These are phyloP conservation scores for Sphaeramia orbicularis DNA, from an alignment of 2,797 vertebrate genomes.

Conservation along the genomic window DNA sequence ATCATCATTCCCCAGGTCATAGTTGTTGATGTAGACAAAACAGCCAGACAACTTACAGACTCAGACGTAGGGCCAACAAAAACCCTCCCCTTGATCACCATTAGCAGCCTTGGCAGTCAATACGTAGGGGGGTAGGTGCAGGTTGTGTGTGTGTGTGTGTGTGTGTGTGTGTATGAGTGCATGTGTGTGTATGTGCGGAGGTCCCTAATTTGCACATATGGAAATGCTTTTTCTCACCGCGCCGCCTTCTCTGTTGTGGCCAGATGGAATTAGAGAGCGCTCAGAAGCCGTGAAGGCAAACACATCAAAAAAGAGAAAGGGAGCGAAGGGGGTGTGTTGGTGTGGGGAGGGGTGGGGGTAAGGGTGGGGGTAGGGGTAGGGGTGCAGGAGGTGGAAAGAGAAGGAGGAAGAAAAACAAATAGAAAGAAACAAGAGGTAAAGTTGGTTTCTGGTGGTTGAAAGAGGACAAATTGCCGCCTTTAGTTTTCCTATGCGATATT, in stretches of 20 bases:
- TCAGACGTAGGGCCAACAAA: conserved; percentile 76
- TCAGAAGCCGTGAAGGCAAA: conserved; percentile 97
- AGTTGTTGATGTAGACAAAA: conserved; percentile 58
- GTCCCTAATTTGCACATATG: conserved; percentile 98
- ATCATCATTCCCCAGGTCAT: conserved; percentile 29
- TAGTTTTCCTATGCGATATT: no score
- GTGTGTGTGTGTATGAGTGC: no score
- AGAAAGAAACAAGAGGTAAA: background rate
- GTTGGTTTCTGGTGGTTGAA: no score
- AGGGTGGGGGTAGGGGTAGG: no score
- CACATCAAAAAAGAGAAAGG: conserved; percentile 87
- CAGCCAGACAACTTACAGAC: conserved; percentile 43
- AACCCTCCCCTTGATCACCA: conserved; percentile 88
- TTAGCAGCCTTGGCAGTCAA: conserved; percentile 89
- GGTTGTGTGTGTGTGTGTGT: conserved; percentile 60
- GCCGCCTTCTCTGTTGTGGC: conserved; percentile 95
- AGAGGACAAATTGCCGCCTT: conserved; percentile 47
- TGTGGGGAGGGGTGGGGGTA: no score
- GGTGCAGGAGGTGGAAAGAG: background rate
- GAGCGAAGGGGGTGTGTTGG: no score
- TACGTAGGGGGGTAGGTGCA: conserved; percentile 31
- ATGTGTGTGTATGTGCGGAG: conserved; percentile 28
- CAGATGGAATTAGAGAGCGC: conserved; percentile 97
- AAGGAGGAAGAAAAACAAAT: background rate
- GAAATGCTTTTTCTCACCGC: conserved; percentile 95